These are phyloP conservation scores for Zenarchopterus dispar DNA, from an alignment of 2,797 vertebrate genomes.

Conservation along the genomic window DNA sequence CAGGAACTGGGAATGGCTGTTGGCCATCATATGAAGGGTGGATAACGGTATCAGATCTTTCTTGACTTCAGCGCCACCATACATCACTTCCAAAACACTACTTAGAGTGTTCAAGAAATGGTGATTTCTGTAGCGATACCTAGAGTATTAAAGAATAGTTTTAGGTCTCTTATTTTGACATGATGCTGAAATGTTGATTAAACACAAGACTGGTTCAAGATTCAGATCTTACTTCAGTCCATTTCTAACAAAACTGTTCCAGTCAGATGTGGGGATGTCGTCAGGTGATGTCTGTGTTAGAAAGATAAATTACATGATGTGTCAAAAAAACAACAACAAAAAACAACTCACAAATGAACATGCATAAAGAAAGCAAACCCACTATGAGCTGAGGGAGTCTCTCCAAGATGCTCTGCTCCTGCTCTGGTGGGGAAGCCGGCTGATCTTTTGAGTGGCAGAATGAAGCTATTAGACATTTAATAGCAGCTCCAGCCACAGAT, in stretches of 20 bases:
- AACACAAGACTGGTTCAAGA: neutral
- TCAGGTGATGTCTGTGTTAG: conserved; percentile 72
- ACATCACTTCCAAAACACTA: conserved; percentile 77
- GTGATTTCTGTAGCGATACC: conserved; percentile 87
- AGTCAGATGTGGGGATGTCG: conserved; percentile 83
- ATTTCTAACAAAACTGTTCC: conserved; percentile 89
- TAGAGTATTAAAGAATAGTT: conserved; percentile 46
- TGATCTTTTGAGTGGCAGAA: conserved; percentile 78
- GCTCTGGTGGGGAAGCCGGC: conserved; percentile 47
- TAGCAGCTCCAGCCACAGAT: conserved; percentile 78
- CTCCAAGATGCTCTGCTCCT: conserved; percentile 83
- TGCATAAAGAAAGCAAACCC: conserved; percentile 27
- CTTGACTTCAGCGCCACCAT: conserved; percentile 61
- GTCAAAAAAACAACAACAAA: neutral
- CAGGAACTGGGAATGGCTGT: conserved; percentile 93
- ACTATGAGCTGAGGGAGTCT: conserved; percentile 86
- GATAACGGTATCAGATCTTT: conserved; percentile 80
- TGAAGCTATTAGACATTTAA: conserved; percentile 80
- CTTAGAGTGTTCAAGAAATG: conserved; percentile 83
- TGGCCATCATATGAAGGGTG: conserved; percentile 90
- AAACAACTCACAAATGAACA: neutral
- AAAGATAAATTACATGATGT: conserved; percentile 2
- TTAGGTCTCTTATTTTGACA: neutral
- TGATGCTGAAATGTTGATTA: neutral
- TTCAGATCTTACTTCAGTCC: conserved; percentile 90